Evolutionary conservation across 2,797 vertebrate species (phyloP), one percentile per base, ranked within the genome.

Genomic region (Sibirionetta formosa): DNA sequence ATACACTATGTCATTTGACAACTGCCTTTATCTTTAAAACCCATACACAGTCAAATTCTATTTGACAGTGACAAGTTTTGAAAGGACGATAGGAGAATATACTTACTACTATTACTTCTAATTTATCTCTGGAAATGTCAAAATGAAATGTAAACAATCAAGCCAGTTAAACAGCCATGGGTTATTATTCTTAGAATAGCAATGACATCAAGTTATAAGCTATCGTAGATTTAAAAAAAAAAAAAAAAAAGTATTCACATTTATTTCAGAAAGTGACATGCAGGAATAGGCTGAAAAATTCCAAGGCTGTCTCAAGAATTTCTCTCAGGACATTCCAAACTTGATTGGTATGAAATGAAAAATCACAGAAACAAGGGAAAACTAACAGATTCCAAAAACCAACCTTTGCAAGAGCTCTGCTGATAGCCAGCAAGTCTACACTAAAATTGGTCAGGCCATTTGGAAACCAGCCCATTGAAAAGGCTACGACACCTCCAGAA

Each of bases 161-260:
- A 88, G 63, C 58, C n/a, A 44, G 63, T 58, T 1, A 42, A 79
- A 70, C 15, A 82, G 70, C 7, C 31, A 54, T 56, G 73, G 88
- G 78, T 93, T 95, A 72, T 93, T 95, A 65, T 94, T 96, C 66
- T 96, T 96, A 96, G 58, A 93, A 40, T 27, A 94, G 70, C 53
- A 91, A 69, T 81, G 65, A 78, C 92, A 92, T 73, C 44, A 31
- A 82, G 66, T 77, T 77, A 50, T 94, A 95, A 96, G 54, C 82
- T 24, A 65, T 78, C 44, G 46, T n/a, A 93, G 82, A 91, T 92
- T 8, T 22, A 51, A 1, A 12, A 71, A 60, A 88, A 50, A 58
- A 33, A 60, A 36, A 36, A 60, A 33, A 33, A 35, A 60, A 92
- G 20, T 14, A 44, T 48, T 83, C n/a, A 48, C 27, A 11, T 91